Evolutionary conservation across 2,797 vertebrate genomes (phyloP).

Genomic region (Ispidina lecontei): DNA sequence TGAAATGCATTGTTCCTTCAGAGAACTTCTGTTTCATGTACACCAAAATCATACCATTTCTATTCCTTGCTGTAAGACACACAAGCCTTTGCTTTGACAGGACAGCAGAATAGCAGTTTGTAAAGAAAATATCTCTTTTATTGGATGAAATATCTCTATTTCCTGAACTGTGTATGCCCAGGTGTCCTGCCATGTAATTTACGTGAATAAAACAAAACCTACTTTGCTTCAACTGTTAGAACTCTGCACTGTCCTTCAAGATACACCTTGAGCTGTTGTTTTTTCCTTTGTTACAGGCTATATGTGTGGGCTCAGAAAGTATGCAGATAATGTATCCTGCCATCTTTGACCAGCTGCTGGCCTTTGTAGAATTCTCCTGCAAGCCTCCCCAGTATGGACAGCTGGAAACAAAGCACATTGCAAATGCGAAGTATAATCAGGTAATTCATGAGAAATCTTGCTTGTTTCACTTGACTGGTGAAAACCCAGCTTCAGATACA

Average conservation of each 20-base stretch:
- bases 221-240: neutral
- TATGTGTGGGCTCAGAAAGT: conserved; percentile 94
- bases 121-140: neutral
- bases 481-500: conserved; percentile 10
- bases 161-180: neutral
- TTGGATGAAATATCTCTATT: neutral
- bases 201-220: neutral
- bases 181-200: neutral
- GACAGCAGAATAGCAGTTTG: neutral
- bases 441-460: conserved; percentile 74
- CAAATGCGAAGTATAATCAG: conserved; percentile 99
- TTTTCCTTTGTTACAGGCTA: conserved; percentile 84
- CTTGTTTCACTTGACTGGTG: conserved; percentile 27
- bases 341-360: conserved; percentile 95
- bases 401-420: conserved; percentile 98
- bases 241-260: neutral
- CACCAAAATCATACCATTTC: neutral
- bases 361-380: conserved; percentile 98
- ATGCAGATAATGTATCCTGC: conserved; percentile 99
- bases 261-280: neutral
- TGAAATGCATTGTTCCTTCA: neutral
- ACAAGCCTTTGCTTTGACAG: too few species aligned
- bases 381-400: conserved; percentile 97
- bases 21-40: neutral
- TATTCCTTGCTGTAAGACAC: neutral